Percentiles rank a stretch among this genome's conserved stretches.
phyloP scores from a whole-genome alignment of 1,140 invertebrate genomes.

The Drosophila watanabei region DNA sequence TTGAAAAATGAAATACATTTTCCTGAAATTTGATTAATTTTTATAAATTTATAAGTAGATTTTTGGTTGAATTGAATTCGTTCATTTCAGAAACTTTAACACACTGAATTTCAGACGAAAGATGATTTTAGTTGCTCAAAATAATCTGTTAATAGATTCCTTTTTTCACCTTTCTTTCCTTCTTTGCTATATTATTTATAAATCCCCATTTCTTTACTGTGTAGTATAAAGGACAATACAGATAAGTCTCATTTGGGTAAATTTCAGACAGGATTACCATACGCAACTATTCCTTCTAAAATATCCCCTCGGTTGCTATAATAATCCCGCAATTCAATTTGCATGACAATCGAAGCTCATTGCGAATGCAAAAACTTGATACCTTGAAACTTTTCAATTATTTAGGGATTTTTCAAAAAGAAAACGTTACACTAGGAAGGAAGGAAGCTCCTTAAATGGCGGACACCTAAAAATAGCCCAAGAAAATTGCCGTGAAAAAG shows the following conservation, averaged over 20 bases:
- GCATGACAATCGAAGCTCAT: slow-evolving; percentile 43
- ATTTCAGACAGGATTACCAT: neutral
- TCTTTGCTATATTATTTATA: neutral
- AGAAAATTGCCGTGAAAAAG: slow-evolving; percentile 44
- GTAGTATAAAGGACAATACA: slow-evolving; percentile 8
- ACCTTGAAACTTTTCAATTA: slow-evolving; percentile 61
- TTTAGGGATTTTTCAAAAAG: slow-evolving; percentile 38
- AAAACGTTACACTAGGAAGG: slow-evolving; percentile 7
- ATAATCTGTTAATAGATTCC: no score
- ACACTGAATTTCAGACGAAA: no score
- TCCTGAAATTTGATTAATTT: neutral
- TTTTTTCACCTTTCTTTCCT: no score
- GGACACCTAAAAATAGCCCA: slow-evolving; percentile 62
- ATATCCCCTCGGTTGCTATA: slow-evolving; percentile 11
- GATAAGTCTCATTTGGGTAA: neutral
- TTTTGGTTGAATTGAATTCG: no score
- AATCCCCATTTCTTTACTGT: neutral
- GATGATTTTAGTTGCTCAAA: no score
- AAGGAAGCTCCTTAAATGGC: slow-evolving; percentile 19
- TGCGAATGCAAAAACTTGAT: slow-evolving; percentile 44
- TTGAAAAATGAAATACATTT: neutral
- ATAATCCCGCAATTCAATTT: slow-evolving; percentile 49
- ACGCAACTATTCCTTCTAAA: neutral
- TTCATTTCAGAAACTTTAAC: no score
- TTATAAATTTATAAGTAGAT: no score